Evolutionary conservation across 2,797 vertebrate genomes (phyloP), one percentile per base, ranked within the genome.

Genomic region (Coregonus suidteri): DNA sequence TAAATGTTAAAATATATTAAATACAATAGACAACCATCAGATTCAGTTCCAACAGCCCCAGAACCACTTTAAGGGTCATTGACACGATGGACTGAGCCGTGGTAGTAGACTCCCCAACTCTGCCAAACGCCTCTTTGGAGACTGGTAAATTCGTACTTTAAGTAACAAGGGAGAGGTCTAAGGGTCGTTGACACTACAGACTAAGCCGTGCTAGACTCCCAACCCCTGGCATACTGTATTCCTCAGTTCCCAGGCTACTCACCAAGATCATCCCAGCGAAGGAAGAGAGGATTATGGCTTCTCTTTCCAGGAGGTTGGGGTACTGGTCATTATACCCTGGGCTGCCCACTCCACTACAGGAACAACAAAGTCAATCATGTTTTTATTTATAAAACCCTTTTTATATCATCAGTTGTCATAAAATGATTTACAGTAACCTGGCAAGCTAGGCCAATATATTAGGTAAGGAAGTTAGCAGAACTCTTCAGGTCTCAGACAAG

Each of bases 281-380:
- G 41, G 94, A 96, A 4, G 96, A 97, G 81, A 98, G 90, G 89
- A 97, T 96, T 95, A 97, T 95, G 1, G 97, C 96, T 91, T 98
- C 92, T 77, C 95, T 90, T 75, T 97, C 95, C 74, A 71, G 87
- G 4, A 34, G 82, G 66, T 92, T 93, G 3, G 92, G 94, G 81
- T 95, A 95, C 16, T n/a, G 62, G 6, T 84, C 74, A 52, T 62
- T 62, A 62, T 31, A 47, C 52, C 84, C 82, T 69, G 0, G 75
- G 74, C 81, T 67, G 64, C 75, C 76, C 1, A 71, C 71, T 79
- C 85, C 86, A 30, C 93, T 94, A 41, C 1, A 81, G 69, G 20
- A 92, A 68, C 81, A 31, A 80, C 54, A 72, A 13, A 20, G 20
- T 20, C 56, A 62, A 62, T 25, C n/a, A 16, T 20, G 2, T 9